These are phyloP conservation scores for Bombylius discolor DNA, from an alignment of 2,888 invertebrate genomes.

Conservation along the genomic window DNA sequence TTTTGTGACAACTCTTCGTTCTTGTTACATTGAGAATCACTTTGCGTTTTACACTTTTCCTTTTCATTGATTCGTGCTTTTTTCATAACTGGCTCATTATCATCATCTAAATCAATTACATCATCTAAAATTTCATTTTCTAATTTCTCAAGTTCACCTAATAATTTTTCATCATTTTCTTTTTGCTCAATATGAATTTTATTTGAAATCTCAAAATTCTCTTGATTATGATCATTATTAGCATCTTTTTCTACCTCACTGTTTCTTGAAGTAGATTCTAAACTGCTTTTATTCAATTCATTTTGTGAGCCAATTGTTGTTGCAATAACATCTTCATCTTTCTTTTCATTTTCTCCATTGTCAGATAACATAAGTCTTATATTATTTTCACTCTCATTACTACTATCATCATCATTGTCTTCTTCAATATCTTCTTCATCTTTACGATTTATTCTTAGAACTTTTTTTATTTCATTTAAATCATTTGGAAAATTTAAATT, in stretches of 20 bases:
- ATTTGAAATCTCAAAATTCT: no score
- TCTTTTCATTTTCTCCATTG: no score
- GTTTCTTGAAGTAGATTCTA: no score
- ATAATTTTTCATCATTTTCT: no score
- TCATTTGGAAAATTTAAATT: slow-evolving; percentile 21
- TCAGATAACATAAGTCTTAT: neutral
- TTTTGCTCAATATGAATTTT: no score
- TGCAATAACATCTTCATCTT: no score
- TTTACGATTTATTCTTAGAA: slow-evolving; percentile 8
- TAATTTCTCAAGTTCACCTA: no score
- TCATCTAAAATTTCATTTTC: slow-evolving; percentile 1
- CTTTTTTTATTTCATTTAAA: slow-evolving; percentile 19
- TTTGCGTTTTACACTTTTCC: neutral
- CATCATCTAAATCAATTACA: neutral
- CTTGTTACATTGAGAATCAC: neutral
- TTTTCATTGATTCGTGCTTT: neutral
- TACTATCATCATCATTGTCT: neutral
- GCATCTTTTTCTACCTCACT: no score
- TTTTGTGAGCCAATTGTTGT: no score
- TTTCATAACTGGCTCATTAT: neutral
- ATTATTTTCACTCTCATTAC: neutral
- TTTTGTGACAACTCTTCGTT: neutral
- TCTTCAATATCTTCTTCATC: neutral
- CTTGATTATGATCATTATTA: no score
- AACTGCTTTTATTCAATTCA: no score